Conservation (phyloP, 2,888 invertebrate species). For the Eugnorisma glareosa region DNA sequence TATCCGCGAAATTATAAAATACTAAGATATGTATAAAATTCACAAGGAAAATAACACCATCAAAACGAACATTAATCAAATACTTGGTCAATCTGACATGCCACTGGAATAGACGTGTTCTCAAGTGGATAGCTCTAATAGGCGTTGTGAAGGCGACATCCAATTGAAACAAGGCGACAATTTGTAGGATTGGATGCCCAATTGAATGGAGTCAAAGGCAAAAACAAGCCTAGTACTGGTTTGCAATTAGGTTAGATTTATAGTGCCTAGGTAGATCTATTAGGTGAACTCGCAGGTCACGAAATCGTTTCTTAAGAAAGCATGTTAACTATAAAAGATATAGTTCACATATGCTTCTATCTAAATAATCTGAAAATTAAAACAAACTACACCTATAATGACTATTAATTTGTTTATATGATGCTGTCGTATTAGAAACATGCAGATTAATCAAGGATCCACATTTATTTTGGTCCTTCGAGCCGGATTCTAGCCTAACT, state of each 20-base stretch:
- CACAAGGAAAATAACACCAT: not conserved
- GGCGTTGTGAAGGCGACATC: constrained; percentile 37
- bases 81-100: constrained; percentile 6
- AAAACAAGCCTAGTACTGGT: constrained; percentile 3
- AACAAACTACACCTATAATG: not conserved
- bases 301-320: constrained; percentile 8
- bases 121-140: constrained; percentile 31
- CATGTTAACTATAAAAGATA: no score
- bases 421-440: not conserved
- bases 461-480: constrained; percentile 7
- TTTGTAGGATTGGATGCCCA: constrained; percentile 34
- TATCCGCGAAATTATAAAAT: not conserved
- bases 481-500: constrained; percentile 3
- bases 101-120: constrained; percentile 8
- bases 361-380: not conserved
- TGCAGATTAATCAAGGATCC: not conserved
- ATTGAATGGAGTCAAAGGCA: constrained; percentile 44
- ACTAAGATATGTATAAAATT: no score
- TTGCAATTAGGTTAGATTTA: constrained; percentile 35
- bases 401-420: not conserved
- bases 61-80: not conserved
- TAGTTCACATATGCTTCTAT: not conserved
- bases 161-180: constrained; percentile 26
- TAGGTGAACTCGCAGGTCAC: not conserved
- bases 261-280: constrained; percentile 3